Evolutionary conservation across 2,888 invertebrate species (phyloP), one percentile per base, ranked within the genome.

Genomic region (Epinotia nisella): DNA sequence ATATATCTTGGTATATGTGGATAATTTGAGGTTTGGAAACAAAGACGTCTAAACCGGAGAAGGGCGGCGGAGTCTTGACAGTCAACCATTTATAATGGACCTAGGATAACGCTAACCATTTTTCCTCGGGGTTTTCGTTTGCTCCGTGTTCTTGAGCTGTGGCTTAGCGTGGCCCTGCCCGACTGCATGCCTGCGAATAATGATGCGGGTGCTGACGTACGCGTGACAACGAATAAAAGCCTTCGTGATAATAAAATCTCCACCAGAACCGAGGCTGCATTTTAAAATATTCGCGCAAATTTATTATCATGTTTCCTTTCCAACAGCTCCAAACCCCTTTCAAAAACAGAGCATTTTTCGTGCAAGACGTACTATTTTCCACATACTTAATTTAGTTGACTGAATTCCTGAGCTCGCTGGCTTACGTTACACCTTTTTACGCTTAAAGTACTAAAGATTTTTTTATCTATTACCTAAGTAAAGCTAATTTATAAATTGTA

Each of bases 161-260:
- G 61, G 72, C 71, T 65, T 62, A 70, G 55, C 70, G 17, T 49
- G 59, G 21, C 61, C 69, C 59, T 17, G 70, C 45, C 49, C 45
- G 17, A 35, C 55, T 85, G 84, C 91, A 90, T 92, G 92, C 85
- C 89, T 83, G 77, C 82, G 91, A 91, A 92, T 92, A 92, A 91
- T 90, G 85, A 87, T 83, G 87, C 78, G 79, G 78, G 79, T 75
- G 75, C 75, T 79, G 81, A 80, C 81, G 78, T 79, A 85, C 82
- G 82, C 91, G 89, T 92, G 92, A 83, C 85, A 78, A 75, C 80
- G 92, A 90, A 92, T 91, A 91, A 88, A 83, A 83, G 83, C 79
- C 72, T 62, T 35, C 17, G 61, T 49, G 61, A 67, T 72, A 72
- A 68, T 72, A 72, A 72, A 72, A 72, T 72, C 61, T 72, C 61